Evolutionary conservation across 2,888 invertebrate genomes (phyloP).

Genomic region (Eurytoma californica): DNA sequence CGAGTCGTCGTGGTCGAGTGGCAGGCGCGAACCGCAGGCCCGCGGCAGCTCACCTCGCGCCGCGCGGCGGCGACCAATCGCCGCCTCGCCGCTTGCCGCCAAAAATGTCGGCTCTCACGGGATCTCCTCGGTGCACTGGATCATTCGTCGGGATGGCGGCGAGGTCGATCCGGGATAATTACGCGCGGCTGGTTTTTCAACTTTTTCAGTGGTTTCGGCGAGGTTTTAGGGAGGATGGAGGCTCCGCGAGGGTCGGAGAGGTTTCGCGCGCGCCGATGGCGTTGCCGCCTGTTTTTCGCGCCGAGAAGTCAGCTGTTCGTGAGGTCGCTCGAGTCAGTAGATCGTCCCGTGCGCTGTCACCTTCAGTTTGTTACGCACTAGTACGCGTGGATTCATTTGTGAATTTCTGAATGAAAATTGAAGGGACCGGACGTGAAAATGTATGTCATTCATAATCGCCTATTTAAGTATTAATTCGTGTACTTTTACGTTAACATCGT

Average conservation of each 20-base stretch:
- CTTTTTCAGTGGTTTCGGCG: no score
- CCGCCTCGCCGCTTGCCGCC: neutral
- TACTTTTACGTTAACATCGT: no score
- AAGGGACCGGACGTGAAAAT: no score
- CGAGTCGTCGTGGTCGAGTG: neutral
- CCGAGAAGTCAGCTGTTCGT: neutral
- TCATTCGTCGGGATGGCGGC: neutral
- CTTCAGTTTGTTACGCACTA: no score
- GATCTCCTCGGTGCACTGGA: neutral
- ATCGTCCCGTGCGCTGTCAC: no score
- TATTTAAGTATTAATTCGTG: no score
- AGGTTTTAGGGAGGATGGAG: no score
- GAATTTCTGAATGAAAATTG: no score
- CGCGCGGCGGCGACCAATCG: conserved; percentile 13
- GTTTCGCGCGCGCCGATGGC: neutral
- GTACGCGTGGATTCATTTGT: no score
- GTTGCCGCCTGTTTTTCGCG: conserved; percentile 13
- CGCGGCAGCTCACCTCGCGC: neutral
- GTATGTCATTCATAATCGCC: no score
- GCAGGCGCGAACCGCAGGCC: neutral
- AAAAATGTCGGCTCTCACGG: neutral
- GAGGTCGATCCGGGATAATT: neutral
- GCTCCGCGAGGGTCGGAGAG: neutral
- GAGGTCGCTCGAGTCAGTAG: no score
- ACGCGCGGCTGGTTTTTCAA: no score